Percentiles rank a stretch among this genome's conserved stretches.
Evolutionary conservation across 2,888 invertebrate genomes (phyloP).

Genomic region (Scaptodrosophila latifasciaeformis): DNA sequence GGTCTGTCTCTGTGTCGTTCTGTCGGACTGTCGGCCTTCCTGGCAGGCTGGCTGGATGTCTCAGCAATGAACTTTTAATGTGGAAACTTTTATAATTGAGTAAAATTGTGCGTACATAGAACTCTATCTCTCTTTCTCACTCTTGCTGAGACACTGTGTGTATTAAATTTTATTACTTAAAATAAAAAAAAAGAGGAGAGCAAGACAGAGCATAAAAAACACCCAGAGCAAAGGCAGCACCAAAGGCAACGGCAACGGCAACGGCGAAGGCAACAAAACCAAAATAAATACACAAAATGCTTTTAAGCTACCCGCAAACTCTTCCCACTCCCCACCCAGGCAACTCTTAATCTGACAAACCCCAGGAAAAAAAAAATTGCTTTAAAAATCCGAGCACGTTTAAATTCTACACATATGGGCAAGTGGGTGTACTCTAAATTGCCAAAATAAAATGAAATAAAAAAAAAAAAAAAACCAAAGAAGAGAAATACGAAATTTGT

Average conservation of each 20-base stretch:
- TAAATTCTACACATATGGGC: conserved; percentile 35
- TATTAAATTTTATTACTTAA: conserved; percentile 62
- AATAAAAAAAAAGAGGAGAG: too few species aligned
- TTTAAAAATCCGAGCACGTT: conserved; percentile 50
- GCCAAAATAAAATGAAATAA: neutral
- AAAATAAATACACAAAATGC: conserved; percentile 27
- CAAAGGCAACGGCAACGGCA: conserved; percentile 24
- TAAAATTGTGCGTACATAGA: conserved; percentile 52
- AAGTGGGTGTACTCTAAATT: neutral
- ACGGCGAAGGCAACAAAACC: conserved; percentile 12
- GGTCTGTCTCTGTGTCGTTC: conserved; percentile 7
- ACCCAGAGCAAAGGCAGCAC: conserved; percentile 28
- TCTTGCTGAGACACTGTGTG: conserved; percentile 28
- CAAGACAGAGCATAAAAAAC: too few species aligned
- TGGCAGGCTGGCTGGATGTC: conserved; percentile 27
- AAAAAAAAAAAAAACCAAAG: conserved; percentile 27
- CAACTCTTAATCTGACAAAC: neutral
- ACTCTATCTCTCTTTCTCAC: too few species aligned
- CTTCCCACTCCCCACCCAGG: neutral
- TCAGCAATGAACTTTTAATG: conserved; percentile 69
- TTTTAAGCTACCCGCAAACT: conserved; percentile 28
- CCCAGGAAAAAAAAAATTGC: too few species aligned
- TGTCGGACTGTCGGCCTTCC: neutral
- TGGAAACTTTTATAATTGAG: conserved; percentile 72
- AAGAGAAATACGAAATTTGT: too few species aligned